A percentile compares a stretch with the other conserved stretches of the same genome.
These are phyloP conservation scores for Coptodon bakossiorum DNA, from an alignment of 2,113 vertebrate species.

Conservation along the genomic window DNA sequence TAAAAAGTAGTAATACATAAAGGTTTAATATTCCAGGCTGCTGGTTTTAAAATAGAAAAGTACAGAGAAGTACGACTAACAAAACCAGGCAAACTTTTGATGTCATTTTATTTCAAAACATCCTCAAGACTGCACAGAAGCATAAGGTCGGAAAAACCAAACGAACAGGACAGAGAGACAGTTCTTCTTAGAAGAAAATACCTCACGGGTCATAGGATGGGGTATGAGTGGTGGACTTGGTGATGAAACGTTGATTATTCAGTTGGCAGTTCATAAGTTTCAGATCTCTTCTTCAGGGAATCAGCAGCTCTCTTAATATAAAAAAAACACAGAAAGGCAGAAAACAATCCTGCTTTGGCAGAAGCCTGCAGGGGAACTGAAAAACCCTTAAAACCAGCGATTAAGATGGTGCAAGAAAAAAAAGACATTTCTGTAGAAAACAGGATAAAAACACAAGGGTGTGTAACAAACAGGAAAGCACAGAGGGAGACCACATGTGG, in stretches of 20 bases:
- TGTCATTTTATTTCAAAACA: background rate
- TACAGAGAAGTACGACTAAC: background rate
- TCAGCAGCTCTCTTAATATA: background rate
- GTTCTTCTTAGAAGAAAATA: conserved; percentile 35
- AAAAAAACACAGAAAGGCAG: background rate
- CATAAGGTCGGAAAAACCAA: background rate
- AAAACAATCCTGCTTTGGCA: background rate
- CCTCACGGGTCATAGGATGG: background rate
- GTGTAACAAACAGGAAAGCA: background rate
- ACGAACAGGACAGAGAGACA: background rate
- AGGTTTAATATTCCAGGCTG: background rate
- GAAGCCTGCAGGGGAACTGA: background rate
- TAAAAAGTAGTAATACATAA: background rate
- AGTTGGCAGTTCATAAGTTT: background rate
- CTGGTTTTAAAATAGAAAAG: background rate
- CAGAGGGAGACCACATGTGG: background rate
- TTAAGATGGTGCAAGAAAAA: background rate
- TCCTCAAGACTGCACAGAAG: background rate
- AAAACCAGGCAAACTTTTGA: background rate
- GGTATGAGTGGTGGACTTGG: background rate
- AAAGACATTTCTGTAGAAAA: background rate
- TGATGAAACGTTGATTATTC: background rate
- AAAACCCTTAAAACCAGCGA: background rate
- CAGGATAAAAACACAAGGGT: background rate
- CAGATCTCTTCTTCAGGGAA: background rate